Conservation (phyloP, 64 coral and sea anemone genomes). For the Acropora yongei region DNA sequence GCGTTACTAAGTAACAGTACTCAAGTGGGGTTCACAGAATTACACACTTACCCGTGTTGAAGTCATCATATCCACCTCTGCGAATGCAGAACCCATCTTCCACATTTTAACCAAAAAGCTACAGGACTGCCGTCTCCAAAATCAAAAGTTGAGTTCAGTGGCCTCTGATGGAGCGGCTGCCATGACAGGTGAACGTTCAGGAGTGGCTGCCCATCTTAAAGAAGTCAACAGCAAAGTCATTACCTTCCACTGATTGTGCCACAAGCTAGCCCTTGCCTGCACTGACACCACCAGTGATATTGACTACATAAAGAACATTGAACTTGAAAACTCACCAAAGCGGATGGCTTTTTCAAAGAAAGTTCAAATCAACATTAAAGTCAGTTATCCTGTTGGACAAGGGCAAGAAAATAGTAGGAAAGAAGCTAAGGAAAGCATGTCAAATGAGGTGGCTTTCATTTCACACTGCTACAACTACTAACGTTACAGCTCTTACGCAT, state of each 20-base stretch:
- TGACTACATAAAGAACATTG: slow-evolving; percentile 50
- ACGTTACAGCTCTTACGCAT: not conserved
- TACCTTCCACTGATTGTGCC: slow-evolving; percentile 59
- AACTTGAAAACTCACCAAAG: slow-evolving; percentile 57
- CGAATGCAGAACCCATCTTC: too few species aligned
- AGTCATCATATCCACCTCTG: too few species aligned
- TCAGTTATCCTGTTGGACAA: not conserved
- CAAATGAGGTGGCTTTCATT: slow-evolving; percentile 65
- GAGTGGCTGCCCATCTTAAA: slow-evolving; percentile 3
- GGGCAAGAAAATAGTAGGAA: slow-evolving; percentile 28
- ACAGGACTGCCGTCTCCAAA: too few species aligned
- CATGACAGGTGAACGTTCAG: too few species aligned
- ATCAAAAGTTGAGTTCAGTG: too few species aligned
- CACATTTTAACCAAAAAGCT: too few species aligned
- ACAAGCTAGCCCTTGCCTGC: slow-evolving; percentile 75
- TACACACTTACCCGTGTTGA: too few species aligned
- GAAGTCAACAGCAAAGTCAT: not conserved
- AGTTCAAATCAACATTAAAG: slow-evolving; percentile 34
- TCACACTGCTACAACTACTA: slow-evolving; percentile 41
- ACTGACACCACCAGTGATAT: slow-evolving; percentile 59
- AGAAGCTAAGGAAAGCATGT: slow-evolving; percentile 34
- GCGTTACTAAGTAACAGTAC: too few species aligned
- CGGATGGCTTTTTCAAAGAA: slow-evolving; percentile 32
- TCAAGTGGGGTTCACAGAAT: too few species aligned
- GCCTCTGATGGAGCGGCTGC: too few species aligned